These are phyloP conservation scores for Diploscapter pachys DNA, from an alignment of 1,140 invertebrate genomes.

Conservation along the genomic window DNA sequence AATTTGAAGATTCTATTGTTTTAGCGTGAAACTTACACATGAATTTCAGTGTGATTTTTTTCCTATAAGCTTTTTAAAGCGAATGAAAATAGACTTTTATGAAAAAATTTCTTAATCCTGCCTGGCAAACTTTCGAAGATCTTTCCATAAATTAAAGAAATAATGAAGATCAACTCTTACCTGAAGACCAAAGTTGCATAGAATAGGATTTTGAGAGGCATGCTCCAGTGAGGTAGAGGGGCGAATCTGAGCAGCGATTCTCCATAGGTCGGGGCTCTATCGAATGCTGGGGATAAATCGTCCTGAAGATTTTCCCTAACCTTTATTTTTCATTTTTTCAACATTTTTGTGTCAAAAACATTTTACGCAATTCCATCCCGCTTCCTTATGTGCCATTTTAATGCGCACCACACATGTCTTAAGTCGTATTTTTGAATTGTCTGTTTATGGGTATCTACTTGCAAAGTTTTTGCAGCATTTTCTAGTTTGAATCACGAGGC, in stretches of 20 bases:
- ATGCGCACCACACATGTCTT: not conserved
- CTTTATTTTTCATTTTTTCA: not conserved
- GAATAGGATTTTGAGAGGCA: slow-evolving; percentile 6
- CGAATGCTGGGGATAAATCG: slow-evolving; percentile 11
- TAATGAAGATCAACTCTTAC: not conserved
- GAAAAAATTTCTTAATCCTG: not conserved
- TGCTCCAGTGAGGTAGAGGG: slow-evolving; percentile 1
- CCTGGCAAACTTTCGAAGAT: not conserved
- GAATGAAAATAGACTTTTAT: not conserved
- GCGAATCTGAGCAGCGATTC: slow-evolving; percentile 4
- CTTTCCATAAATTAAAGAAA: not conserved
- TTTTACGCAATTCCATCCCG: slow-evolving; percentile 6
- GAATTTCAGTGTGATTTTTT: too few relatives aligned
- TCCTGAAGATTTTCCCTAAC: slow-evolving; percentile 6
- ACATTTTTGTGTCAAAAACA: slow-evolving; percentile 4
- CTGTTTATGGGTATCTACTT: too few relatives aligned
- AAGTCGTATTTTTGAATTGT: too few relatives aligned
- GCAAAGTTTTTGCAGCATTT: too few relatives aligned
- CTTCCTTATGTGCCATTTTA: slow-evolving; percentile 14
- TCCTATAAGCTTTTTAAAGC: not conserved
- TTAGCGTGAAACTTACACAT: not conserved
- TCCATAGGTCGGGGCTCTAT: not conserved
- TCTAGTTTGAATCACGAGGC: not conserved
- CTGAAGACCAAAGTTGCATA: slow-evolving; percentile 1
- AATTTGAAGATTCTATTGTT: not conserved